phyloP scores from a whole-genome alignment of 2,888 invertebrate genomes.

The Parochlus steinenii region DNA sequence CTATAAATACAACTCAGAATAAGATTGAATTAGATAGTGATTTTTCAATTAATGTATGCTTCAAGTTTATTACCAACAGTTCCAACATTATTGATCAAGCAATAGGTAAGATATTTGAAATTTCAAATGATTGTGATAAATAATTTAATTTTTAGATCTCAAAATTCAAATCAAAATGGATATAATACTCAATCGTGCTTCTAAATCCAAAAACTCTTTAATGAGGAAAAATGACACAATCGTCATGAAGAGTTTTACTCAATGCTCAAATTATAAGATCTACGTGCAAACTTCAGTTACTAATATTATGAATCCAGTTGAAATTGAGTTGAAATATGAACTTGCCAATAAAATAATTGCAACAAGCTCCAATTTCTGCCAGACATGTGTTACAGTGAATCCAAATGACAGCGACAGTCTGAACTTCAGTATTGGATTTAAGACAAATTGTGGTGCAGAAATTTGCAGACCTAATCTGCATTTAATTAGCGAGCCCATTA shows the following conservation, averaged over 20 bases:
- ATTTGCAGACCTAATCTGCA: conserved; percentile 27
- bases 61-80: too few species aligned
- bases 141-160: conserved; percentile 1
- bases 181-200: conserved; percentile 8
- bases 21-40: conserved; percentile 27
- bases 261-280: conserved; percentile 23
- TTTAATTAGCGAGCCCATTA: conserved; percentile 1
- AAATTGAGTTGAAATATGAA: conserved; percentile 27
- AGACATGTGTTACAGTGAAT: conserved; percentile 27
- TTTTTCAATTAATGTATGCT: conserved; percentile 25
- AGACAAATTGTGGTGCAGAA: conserved; percentile 26
- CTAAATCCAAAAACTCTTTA: conserved; percentile 1
- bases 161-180: conserved; percentile 1
- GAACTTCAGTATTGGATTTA: conserved; percentile 26
- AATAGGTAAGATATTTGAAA: too few species aligned
- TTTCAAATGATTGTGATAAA: conserved; percentile 13
- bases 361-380: conserved; percentile 25
- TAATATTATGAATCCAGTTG: conserved; percentile 30
- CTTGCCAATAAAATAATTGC: conserved; percentile 24
- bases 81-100: too few species aligned
- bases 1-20: conserved; percentile 23
- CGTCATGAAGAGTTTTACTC: conserved; percentile 14
- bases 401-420: conserved; percentile 24
- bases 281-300: conserved; percentile 24
- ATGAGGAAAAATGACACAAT: background rate